Evolutionary conservation across 2,113 vertebrate genomes (phyloP).

Genomic region (Numenius arquata): DNA sequence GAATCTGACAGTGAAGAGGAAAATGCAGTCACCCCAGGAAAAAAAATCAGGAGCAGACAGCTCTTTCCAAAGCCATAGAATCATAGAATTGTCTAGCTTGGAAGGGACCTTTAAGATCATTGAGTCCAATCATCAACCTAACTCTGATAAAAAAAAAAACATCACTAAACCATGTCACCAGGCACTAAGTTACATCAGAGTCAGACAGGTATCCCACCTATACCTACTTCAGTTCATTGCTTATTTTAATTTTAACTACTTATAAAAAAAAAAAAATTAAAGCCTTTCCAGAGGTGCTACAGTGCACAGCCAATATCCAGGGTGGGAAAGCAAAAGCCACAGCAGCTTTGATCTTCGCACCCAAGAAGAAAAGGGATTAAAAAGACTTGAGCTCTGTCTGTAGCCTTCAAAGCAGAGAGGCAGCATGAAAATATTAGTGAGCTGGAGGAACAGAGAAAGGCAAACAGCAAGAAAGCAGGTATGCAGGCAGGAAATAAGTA

Average conservation of each 20-base stretch:
- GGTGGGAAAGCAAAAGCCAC: not conserved
- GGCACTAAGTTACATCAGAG: not conserved
- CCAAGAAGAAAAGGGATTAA: not conserved
- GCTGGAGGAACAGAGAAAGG: not conserved
- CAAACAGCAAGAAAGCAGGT: not conserved
- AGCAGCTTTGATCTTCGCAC: not conserved
- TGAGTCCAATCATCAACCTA: too few species aligned
- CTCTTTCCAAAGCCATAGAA: not conserved
- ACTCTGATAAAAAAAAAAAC: too few species aligned
- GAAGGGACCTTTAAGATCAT: too few species aligned
- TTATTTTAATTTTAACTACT: not conserved
- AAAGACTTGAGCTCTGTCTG: rapidly evolving
- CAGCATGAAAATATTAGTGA: not conserved
- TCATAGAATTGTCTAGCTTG: too few species aligned
- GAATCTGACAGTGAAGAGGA: not conserved
- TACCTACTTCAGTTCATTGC: rapidly evolving
- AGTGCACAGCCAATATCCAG: not conserved
- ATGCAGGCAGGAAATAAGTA: not conserved
- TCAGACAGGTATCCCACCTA: not conserved
- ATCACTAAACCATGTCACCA: too few species aligned
- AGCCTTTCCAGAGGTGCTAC: not conserved
- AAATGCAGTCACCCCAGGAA: not conserved
- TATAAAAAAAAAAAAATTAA: not conserved
- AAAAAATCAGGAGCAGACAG: rapidly evolving
- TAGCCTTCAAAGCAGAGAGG: not conserved